Conservation (phyloP, 92 coral and sea anemone species). For the Nematostella vectensis region DNA sequence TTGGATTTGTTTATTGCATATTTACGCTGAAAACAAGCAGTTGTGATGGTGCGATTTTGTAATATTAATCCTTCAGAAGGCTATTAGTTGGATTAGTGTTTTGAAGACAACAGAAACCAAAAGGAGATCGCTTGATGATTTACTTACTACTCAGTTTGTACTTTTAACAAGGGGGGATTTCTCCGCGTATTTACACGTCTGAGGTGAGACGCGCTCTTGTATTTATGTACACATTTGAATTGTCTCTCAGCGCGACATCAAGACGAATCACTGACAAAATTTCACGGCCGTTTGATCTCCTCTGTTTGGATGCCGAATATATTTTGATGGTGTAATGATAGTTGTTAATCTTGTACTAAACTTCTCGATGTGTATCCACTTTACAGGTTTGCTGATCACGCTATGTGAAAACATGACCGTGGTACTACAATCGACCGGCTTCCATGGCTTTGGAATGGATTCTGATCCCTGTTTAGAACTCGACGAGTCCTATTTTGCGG, state of each 20-base stretch:
- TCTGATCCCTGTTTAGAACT: constrained; percentile 86
- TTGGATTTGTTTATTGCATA: too few relatives aligned
- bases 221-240: constrained; percentile 3
- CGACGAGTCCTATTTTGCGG: constrained; percentile 63
- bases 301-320: background rate
- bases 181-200: constrained; percentile 50
- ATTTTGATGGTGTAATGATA: constrained; percentile 18
- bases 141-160: constrained; percentile 65
- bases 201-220: constrained; percentile 37
- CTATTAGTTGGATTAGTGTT: constrained; percentile 79
- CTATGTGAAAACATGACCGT: constrained; percentile 81
- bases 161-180: constrained; percentile 40
- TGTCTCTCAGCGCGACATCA: background rate
- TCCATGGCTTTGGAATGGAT: constrained; percentile 56
- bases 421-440: constrained; percentile 55
- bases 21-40: too few relatives aligned
- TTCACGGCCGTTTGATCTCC: background rate
- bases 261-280: background rate
- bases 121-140: constrained; percentile 79
- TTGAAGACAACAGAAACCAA: constrained; percentile 67
- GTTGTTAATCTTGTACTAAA: constrained; percentile 31
- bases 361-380: constrained; percentile 5
- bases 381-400: constrained; percentile 11
- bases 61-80: too few relatives aligned
- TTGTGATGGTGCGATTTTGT: too few relatives aligned